phyloP scores from a whole-genome alignment of 2,113 vertebrate genomes.

The Maccullochella peelii region DNA sequence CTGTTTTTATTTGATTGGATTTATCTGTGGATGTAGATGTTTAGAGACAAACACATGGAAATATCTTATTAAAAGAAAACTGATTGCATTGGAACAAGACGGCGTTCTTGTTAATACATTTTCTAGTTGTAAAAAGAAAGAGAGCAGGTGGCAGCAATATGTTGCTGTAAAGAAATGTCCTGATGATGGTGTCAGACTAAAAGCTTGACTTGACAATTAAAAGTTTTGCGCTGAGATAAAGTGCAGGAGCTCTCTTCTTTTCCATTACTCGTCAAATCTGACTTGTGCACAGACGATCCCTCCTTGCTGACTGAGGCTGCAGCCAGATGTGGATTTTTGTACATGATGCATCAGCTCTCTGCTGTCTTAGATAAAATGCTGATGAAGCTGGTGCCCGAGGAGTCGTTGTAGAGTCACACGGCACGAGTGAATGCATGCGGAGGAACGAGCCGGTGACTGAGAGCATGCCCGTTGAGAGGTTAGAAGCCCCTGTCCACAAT shows the following conservation, averaged over 20 bases:
- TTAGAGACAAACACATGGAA: not conserved
- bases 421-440: not conserved
- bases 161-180: not conserved
- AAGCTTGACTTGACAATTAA: not conserved
- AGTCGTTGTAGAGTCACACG: not conserved
- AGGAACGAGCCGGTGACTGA: not conserved
- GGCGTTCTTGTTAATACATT: not conserved
- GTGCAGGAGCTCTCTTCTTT: not conserved
- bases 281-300: not conserved
- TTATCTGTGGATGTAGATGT: not conserved
- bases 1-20: too few relatives aligned
- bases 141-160: not conserved
- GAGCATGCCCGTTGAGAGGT: not conserved
- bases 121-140: not conserved
- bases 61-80: not conserved
- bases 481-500: not conserved
- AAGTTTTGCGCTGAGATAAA: not conserved
- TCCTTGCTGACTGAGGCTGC: not conserved
- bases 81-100: not conserved
- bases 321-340: slow-evolving; percentile 30
- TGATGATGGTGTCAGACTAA: not conserved
- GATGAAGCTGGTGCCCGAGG: slow-evolving; percentile 24
- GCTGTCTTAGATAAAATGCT: slow-evolving; percentile 10
- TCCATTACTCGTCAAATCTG: not conserved
- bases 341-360: slow-evolving; percentile 29